phyloP scores from a whole-genome alignment of 2,888 invertebrate genomes.

The Atethmia centrago region DNA sequence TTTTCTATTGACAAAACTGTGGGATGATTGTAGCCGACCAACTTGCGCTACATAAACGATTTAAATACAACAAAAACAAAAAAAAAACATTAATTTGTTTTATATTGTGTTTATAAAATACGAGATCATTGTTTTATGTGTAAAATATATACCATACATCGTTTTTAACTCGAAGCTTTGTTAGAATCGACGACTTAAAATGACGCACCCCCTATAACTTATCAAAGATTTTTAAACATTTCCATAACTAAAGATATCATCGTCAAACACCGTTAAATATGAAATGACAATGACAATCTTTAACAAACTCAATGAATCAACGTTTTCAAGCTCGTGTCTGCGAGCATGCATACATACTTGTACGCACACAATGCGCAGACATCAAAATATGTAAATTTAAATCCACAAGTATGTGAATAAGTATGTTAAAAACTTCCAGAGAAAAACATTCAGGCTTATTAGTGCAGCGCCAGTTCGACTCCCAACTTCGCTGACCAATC shows the following conservation, averaged over 20 bases:
- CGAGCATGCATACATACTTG: background rate
- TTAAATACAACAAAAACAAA: slow-evolving; percentile 63
- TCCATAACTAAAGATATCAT: slow-evolving; percentile 9
- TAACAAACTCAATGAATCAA: background rate
- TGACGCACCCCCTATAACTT: background rate
- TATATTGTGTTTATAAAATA: slow-evolving; percentile 78
- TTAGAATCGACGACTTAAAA: slow-evolving; percentile 30
- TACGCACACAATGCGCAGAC: background rate
- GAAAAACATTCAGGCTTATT: background rate
- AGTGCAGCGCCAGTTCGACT: background rate
- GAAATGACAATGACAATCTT: slow-evolving; percentile 7
- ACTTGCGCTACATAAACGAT: slow-evolving; percentile 56
- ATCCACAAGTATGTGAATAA: slow-evolving; percentile 35
- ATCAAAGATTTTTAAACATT: background rate
- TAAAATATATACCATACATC: slow-evolving; percentile 73
- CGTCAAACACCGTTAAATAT: slow-evolving; percentile 10
- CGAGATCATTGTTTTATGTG: slow-evolving; percentile 88
- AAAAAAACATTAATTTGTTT: slow-evolving; percentile 63
- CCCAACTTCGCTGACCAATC: background rate
- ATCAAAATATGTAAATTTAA: slow-evolving; percentile 5
- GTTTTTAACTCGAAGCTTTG: slow-evolving; percentile 41
- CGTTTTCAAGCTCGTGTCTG: background rate
- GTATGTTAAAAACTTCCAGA: slow-evolving; percentile 8
- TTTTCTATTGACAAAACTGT: slow-evolving; percentile 1
- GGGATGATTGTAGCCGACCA: slow-evolving; percentile 15